phyloP scores from a whole-genome alignment of 2,797 vertebrate genomes.

The Rhinatrema bivittatum region DNA sequence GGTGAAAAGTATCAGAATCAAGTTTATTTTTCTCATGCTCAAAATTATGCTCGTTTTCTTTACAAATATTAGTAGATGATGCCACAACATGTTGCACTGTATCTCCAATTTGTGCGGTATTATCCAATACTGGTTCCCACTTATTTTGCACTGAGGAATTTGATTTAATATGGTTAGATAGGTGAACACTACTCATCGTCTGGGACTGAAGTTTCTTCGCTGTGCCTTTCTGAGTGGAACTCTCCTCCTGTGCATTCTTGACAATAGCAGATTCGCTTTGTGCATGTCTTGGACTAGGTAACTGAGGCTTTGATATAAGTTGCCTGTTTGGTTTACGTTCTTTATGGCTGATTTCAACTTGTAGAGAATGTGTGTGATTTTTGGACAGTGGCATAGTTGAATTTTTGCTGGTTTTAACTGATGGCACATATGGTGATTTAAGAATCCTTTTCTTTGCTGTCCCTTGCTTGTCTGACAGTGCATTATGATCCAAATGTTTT shows the following conservation, averaged over 20 bases:
- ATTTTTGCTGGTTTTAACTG: slow-evolving; percentile 62
- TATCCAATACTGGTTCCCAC: neutral
- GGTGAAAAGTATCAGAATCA: neutral
- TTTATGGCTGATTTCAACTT: slow-evolving; percentile 51
- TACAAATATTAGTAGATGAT: slow-evolving; percentile 3
- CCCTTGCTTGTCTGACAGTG: slow-evolving; percentile 38
- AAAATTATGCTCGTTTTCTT: slow-evolving; percentile 24
- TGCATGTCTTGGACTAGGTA: slow-evolving; percentile 50
- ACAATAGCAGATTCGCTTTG: slow-evolving; percentile 49
- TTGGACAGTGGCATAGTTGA: slow-evolving; percentile 35
- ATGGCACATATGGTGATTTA: slow-evolving; percentile 50
- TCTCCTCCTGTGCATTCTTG: too few species aligned
- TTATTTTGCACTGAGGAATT: slow-evolving; percentile 23
- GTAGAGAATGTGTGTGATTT: slow-evolving; percentile 32
- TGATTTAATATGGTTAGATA: slow-evolving; percentile 18
- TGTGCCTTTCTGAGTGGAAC: slow-evolving; percentile 15
- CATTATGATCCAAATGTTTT: slow-evolving; percentile 38
- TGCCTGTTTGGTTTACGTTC: slow-evolving; percentile 62
- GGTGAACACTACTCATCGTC: neutral
- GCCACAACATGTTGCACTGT: neutral
- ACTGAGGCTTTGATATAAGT: slow-evolving; percentile 48
- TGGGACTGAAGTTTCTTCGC: slow-evolving; percentile 25
- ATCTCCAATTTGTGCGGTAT: neutral
- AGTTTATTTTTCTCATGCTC: slow-evolving; percentile 22
- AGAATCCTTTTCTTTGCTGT: slow-evolving; percentile 61